Percentiles rank a stretch among this genome's conserved stretches.
Evolutionary conservation across 2,797 vertebrate species (phyloP).

Genomic region (Poeciliopsis infans): DNA sequence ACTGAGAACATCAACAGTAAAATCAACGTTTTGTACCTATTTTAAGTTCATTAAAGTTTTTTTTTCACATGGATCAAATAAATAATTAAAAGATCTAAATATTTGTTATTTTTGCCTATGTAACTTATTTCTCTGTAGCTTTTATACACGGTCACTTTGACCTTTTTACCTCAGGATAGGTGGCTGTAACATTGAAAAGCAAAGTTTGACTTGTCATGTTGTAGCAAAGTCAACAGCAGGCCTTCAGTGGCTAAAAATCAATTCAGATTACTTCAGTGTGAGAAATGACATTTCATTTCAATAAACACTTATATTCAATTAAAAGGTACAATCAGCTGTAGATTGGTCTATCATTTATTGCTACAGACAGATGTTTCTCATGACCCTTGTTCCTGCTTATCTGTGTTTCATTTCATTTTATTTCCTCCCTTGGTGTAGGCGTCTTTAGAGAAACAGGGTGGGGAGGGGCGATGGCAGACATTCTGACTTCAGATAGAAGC

Average conservation of each 20-base stretch:
- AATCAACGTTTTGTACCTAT: background rate
- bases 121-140: background rate
- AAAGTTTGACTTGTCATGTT: conserved; percentile 34
- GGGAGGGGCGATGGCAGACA: conserved; percentile 25
- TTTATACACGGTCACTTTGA: conserved; percentile 31
- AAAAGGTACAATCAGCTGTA: conserved; percentile 13
- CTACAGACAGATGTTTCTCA: conserved; percentile 67
- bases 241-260: background rate
- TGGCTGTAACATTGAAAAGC: conserved; percentile 60
- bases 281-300: background rate
- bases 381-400: conserved; percentile 69
- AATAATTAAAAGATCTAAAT: background rate
- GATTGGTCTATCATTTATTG: conserved; percentile 56
- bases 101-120: background rate
- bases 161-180: conserved; percentile 46
- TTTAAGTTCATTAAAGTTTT: background rate
- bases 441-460: conserved; percentile 24
- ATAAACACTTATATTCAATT: background rate
- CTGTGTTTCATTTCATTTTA: conserved; percentile 26
- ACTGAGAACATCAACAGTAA: background rate
- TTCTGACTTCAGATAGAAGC: conserved; percentile 68
- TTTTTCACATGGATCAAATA: background rate
- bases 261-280: background rate
- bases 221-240: conserved; percentile 34
- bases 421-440: conserved; percentile 26